A percentile compares a stretch with the other conserved stretches of the same genome.
Conservation (phyloP, 2,113 vertebrate species). For the Nibea albiflora region DNA sequence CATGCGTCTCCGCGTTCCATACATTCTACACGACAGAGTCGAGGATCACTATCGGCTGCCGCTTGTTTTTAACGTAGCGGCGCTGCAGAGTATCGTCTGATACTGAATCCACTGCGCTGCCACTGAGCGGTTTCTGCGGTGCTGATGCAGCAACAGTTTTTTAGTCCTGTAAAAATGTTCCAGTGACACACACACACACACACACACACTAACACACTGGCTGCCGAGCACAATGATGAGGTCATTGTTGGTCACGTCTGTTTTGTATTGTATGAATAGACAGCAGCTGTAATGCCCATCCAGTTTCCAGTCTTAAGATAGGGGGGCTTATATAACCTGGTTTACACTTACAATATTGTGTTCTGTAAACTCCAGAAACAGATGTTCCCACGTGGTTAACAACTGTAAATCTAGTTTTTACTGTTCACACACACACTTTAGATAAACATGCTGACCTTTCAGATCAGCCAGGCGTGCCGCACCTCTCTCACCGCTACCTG, state of each 20-base stretch:
- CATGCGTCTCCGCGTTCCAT: slow-evolving; percentile 9
- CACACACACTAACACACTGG: slow-evolving; percentile 34
- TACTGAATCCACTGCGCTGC: slow-evolving; percentile 38
- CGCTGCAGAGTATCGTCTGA: slow-evolving; percentile 38
- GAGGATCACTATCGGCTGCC: not conserved
- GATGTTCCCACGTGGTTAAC: slow-evolving; percentile 35
- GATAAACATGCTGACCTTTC: slow-evolving; percentile 29
- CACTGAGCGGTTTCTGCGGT: slow-evolving; percentile 59
- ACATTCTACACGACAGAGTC: not conserved
- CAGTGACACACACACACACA: slow-evolving; percentile 40
- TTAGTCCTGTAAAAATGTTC: slow-evolving; percentile 58
- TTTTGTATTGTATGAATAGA: slow-evolving; percentile 57
- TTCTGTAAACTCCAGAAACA: slow-evolving; percentile 43
- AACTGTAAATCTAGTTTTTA: slow-evolving; percentile 17
- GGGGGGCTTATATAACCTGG: slow-evolving; percentile 25
- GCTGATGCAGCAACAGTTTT: slow-evolving; percentile 70
- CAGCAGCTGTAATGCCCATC: slow-evolving; percentile 57
- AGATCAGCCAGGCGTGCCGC: not conserved
- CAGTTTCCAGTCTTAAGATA: slow-evolving; percentile 28
- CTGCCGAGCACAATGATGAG: slow-evolving; percentile 50
- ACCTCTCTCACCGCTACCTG: slow-evolving; percentile 7
- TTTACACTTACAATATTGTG: slow-evolving; percentile 51
- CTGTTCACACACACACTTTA: not conserved
- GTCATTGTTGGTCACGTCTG: slow-evolving; percentile 61
- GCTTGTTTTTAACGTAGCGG: slow-evolving; percentile 8